Percentiles rank a stretch among this genome's conserved stretches.
These are phyloP conservation scores for Larimichthys polyactis DNA, from an alignment of 2,113 vertebrate species.

Conservation along the genomic window DNA sequence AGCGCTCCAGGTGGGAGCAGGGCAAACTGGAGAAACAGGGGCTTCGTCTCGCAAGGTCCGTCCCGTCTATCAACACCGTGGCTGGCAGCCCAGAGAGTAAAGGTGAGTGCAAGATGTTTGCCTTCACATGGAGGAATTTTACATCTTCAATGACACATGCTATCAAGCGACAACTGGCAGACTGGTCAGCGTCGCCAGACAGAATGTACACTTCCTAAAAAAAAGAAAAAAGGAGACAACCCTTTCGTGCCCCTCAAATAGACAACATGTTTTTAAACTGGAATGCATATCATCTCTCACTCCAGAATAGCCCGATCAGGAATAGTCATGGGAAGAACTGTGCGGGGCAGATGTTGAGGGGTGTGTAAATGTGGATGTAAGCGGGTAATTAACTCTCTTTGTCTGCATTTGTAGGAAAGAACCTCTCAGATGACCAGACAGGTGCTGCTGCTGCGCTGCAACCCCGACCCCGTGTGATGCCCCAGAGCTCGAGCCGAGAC, in stretches of 20 bases:
- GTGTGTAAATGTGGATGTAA: conserved; percentile 53
- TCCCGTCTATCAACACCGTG: conserved; percentile 88
- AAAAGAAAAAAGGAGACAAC: conserved; percentile 46
- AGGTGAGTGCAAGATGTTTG: conserved; percentile 70
- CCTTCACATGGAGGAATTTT: conserved; percentile 9
- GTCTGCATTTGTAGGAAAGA: conserved; percentile 81
- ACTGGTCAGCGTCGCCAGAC: conserved; percentile 61
- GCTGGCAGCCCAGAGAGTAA: conserved; percentile 59
- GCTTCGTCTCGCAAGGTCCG: conserved; percentile 90
- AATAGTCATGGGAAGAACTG: conserved; percentile 78
- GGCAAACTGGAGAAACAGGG: conserved; percentile 85
- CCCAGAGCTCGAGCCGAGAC: conserved; percentile 85
- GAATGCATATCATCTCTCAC: conserved; percentile 78
- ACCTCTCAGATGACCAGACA: conserved; percentile 82
- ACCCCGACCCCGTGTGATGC: conserved; percentile 54
- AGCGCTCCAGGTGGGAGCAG: conserved; percentile 91
- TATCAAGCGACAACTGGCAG: conserved; percentile 75
- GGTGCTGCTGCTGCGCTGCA: conserved; percentile 50
- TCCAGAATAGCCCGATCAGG: conserved; percentile 79
- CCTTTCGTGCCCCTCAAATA: conserved; percentile 69
- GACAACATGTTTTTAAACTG: conserved; percentile 69
- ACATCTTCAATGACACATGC: conserved; percentile 46
- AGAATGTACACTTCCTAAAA: conserved; percentile 78
- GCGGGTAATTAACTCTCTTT: conserved; percentile 70
- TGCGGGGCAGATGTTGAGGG: conserved; percentile 67